Evolutionary conservation across 2,113 vertebrate genomes (phyloP), one percentile per base, ranked within the genome.

Genomic region (Chroicocephalus ridibundus): DNA sequence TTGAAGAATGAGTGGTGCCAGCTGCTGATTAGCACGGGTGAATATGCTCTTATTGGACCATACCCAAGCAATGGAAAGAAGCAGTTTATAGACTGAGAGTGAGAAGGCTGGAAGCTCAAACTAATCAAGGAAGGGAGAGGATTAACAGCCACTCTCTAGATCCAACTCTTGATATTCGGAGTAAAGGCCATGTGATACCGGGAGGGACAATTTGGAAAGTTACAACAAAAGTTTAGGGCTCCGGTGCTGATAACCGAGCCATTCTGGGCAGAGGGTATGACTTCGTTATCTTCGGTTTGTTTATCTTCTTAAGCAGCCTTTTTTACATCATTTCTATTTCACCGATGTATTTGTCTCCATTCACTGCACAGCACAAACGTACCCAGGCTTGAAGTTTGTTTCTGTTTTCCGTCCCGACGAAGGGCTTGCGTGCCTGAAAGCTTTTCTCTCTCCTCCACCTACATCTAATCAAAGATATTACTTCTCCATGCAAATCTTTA

Each of bases 161-260:
- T 90, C 78, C 2, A 5, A 20, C 71, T 87, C 82, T 68, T 81
- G 93, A 97, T 96, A 95, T 86, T 88, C 54, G n/a, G 75, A 74
- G 64, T 60, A 86, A 96, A 88, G 84, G 64, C 79, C 76, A 17
- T 5, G 94, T 94, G 96, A 96, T 40, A 81, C 38, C 1, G 10
- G 71, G 46, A 88, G 74, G 75, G 87, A 81, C 82, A 71, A 93
- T 44, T 93, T 83, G 78, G 87, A 96, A 96, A 96, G 87, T 91
- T 86, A 64, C 68, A 93, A 87, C 54, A 64, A 83, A 94, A 97
- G 87, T 96, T 96, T 62, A 71, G 84, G 90, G 94, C 79, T 91
- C 18, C 88, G 84, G 49, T 79, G 42, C 71, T 90, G 94, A 95
- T 91, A 95, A 76, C 66, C 11, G 87, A 91, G 68, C 86, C 52